Percentiles rank a stretch among this genome's conserved stretches.
Evolutionary conservation across 1,140 invertebrate genomes (phyloP).

Genomic region (Pollicipes pollicipes): DNA sequence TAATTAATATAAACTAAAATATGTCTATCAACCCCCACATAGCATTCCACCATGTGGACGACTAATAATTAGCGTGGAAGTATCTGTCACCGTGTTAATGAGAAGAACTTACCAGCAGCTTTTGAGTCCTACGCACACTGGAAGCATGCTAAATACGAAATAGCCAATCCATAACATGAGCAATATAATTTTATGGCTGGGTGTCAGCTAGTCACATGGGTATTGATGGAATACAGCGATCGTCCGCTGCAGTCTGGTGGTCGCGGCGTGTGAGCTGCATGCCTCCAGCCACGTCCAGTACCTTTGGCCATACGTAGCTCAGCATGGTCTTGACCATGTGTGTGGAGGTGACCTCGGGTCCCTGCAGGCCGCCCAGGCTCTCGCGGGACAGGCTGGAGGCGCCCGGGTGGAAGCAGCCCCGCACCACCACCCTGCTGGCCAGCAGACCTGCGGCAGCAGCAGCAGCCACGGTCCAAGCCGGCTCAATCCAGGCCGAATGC

Average conservation of each 20-base stretch:
- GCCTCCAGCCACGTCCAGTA: too few relatives aligned
- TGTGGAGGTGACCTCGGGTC: slow-evolving; percentile 38
- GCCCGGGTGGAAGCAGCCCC: slow-evolving; percentile 71
- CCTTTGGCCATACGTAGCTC: slow-evolving; percentile 88
- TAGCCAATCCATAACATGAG: slow-evolving; percentile 6
- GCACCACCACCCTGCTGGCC: slow-evolving; percentile 5
- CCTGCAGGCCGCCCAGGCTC: slow-evolving; percentile 31
- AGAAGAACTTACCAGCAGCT: too few relatives aligned
- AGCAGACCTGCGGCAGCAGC: slow-evolving; percentile 9
- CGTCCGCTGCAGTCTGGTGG: slow-evolving; percentile 2
- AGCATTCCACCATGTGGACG: too few relatives aligned
- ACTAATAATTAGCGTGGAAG: too few relatives aligned
- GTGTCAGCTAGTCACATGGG: background rate
- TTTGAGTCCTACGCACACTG: slow-evolving; percentile 9
- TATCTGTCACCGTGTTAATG: too few relatives aligned
- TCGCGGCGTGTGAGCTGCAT: slow-evolving; percentile 1
- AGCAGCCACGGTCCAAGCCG: too few relatives aligned
- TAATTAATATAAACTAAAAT: background rate
- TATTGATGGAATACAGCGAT: background rate
- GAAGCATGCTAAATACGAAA: background rate
- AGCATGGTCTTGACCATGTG: slow-evolving; percentile 79
- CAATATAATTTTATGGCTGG: background rate
- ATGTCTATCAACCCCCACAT: slow-evolving; percentile 5
- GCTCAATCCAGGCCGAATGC: too few relatives aligned
- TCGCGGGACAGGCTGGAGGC: slow-evolving; percentile 46